phyloP scores from a whole-genome alignment of 2,888 invertebrate genomes.

The Perdita meconis region DNA sequence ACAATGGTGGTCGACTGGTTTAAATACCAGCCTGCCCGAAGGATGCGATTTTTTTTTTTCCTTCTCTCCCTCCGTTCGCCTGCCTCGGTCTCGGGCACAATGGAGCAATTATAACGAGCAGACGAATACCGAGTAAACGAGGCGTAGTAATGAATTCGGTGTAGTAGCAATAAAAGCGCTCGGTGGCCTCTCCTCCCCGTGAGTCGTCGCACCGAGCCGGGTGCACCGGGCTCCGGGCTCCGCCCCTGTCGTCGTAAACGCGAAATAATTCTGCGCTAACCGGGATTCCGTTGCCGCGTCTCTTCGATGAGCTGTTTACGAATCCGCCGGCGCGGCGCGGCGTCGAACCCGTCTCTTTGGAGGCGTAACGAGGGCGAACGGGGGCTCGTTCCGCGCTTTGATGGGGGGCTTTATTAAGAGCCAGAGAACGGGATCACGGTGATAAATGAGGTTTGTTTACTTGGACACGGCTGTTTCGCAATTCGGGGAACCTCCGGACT shows the following conservation, averaged over 20 bases:
- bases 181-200: conserved; percentile 47
- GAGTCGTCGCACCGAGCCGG: conserved; percentile 30
- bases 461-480: neutral
- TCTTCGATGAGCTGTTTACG: neutral
- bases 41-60: conserved; percentile 1
- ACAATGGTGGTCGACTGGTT: conserved; percentile 35
- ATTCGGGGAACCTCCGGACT: neutral
- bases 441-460: conserved; percentile 1
- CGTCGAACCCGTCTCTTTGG: neutral
- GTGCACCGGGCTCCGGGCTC: conserved; percentile 63
- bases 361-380: neutral
- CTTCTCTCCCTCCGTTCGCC: conserved; percentile 16
- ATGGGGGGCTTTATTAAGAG: neutral
- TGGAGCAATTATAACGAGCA: conserved; percentile 73
- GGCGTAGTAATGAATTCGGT: conserved; percentile 79
- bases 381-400: neutral
- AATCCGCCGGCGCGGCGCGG: neutral
- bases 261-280: conserved; percentile 31
- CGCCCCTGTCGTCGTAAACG: conserved; percentile 49
- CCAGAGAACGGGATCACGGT: neutral
- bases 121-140: conserved; percentile 74
- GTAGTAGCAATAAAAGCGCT: conserved; percentile 74
- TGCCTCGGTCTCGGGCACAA: conserved; percentile 40
- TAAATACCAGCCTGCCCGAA: neutral
- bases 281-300: neutral